phyloP scores from a whole-genome alignment of 2,888 invertebrate genomes.

The Campopleginae sp. region DNA sequence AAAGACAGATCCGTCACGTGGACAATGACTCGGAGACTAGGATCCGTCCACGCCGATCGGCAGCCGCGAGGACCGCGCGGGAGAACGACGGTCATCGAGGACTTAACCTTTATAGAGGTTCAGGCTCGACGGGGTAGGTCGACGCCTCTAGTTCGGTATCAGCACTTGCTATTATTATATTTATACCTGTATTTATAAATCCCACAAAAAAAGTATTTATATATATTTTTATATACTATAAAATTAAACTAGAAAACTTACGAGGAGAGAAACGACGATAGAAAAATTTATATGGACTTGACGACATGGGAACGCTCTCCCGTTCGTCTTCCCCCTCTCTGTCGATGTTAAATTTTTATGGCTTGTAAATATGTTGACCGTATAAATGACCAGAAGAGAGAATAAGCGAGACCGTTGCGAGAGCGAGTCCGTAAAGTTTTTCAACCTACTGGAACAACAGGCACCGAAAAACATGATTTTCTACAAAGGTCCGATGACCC shows the following conservation, averaged over 20 bases:
- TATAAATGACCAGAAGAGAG: slow-evolving; percentile 28
- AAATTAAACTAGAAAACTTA: slow-evolving; percentile 43
- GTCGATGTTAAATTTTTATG: slow-evolving; percentile 53
- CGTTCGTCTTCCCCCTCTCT: neutral
- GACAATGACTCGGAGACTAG: slow-evolving; percentile 76
- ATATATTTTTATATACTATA: slow-evolving; percentile 28
- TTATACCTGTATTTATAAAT: slow-evolving; percentile 33
- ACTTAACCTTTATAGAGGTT: slow-evolving; percentile 79
- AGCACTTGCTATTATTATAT: slow-evolving; percentile 57
- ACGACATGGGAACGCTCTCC: slow-evolving; percentile 50
- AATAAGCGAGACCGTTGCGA: neutral
- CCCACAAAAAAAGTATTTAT: neutral
- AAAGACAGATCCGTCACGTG: slow-evolving; percentile 80
- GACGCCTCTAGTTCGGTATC: slow-evolving; percentile 40
- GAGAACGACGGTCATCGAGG: slow-evolving; percentile 66
- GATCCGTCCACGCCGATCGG: slow-evolving; percentile 71
- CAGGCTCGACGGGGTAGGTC: slow-evolving; percentile 44
- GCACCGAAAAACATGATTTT: slow-evolving; percentile 9
- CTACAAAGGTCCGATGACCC: slow-evolving; percentile 31
- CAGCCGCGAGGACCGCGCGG: slow-evolving; percentile 13
- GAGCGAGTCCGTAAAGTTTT: slow-evolving; percentile 56
- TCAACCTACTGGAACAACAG: slow-evolving; percentile 5
- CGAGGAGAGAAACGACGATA: slow-evolving; percentile 42
- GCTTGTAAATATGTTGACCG: slow-evolving; percentile 63
- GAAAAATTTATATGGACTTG: slow-evolving; percentile 60